Evolutionary conservation across 2,113 vertebrate species (phyloP), one percentile per base, ranked within the genome.

Genomic region (Tupaia chinensis): DNA sequence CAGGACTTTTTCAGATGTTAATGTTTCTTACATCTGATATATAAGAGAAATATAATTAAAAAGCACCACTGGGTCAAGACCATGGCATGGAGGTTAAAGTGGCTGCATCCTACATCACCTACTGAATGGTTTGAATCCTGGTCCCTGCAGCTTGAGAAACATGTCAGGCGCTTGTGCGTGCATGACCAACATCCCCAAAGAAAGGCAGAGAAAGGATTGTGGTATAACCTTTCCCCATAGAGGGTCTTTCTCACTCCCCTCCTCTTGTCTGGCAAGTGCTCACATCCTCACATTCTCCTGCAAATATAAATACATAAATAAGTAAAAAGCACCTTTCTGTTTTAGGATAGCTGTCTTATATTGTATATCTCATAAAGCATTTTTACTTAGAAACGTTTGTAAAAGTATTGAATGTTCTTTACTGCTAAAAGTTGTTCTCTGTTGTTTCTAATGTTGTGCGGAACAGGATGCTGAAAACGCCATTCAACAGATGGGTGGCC

Each of bases 401-500:
- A 58, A 77, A 89, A 90, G 79, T 63, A 94, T 20, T 13, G 19
- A 53, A 25, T 95, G 89, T 86, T 96, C 29, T 87, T 85, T 96
- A 82, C 29, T 63, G 15, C 89, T 72, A 20, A 93, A 32, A 89
- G 22, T 94, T 93, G 9, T 95, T 96, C 58, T 96, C 96, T 98
- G 79, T 97, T 17, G n/a, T 98, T 97, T 98, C 78, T 95, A 73
- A 94, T 94, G 85, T 65, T n/a, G 0, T 72, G 60, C 32, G 1
- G 72, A 88, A 9, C 97, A 99, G 99, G 99, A 99, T 69, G 99
- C 99, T 0, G 99, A 99, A 98, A 99, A 99, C 0, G 99, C 99
- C 81, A 99, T 99, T 98, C 99, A 99, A 97, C 99, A 99, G 98
- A 99, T 99, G 99, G 99, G 99, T 3, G 99, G 99, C 4, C 99